A percentile compares a stretch with the other conserved stretches of the same genome.
These are phyloP conservation scores for Chymomyza amoena DNA, from an alignment of 2,888 invertebrate species.

Conservation along the genomic window DNA sequence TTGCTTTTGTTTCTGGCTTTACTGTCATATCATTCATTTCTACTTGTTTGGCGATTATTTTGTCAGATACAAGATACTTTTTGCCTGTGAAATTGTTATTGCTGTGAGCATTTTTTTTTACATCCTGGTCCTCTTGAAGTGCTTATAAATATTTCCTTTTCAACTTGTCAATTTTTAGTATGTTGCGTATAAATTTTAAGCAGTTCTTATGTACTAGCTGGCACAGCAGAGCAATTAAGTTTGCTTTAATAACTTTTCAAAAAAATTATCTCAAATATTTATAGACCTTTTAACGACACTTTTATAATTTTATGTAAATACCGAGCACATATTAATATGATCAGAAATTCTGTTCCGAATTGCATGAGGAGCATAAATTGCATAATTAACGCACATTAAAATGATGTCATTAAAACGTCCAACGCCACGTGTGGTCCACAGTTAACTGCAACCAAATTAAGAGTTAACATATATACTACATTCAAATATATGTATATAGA, in stretches of 20 bases:
- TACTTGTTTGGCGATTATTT: background rate
- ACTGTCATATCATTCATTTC: background rate
- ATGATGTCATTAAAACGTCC: constrained; percentile 53
- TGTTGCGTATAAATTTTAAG: background rate
- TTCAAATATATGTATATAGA: too few relatives aligned
- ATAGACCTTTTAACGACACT: constrained; percentile 51
- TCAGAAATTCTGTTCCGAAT: constrained; percentile 20
- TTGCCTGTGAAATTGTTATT: background rate
- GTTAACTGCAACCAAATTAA: constrained; percentile 28
- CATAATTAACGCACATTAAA: constrained; percentile 65
- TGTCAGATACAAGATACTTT: background rate
- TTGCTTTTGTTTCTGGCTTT: background rate
- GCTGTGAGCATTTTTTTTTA: background rate
- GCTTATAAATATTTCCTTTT: background rate
- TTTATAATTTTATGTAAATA: constrained; percentile 10
- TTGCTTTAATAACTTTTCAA: background rate
- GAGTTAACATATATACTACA: constrained; percentile 34
- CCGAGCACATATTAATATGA: constrained; percentile 41
- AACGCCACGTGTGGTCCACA: constrained; percentile 21
- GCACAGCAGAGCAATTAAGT: background rate
- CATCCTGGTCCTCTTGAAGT: background rate
- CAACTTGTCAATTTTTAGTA: background rate
- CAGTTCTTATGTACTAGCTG: background rate
- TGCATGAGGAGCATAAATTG: constrained; percentile 47
- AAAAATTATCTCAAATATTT: background rate